phyloP scores from a whole-genome alignment of 2,113 vertebrate genomes.

The Otolemur garnettii region DNA sequence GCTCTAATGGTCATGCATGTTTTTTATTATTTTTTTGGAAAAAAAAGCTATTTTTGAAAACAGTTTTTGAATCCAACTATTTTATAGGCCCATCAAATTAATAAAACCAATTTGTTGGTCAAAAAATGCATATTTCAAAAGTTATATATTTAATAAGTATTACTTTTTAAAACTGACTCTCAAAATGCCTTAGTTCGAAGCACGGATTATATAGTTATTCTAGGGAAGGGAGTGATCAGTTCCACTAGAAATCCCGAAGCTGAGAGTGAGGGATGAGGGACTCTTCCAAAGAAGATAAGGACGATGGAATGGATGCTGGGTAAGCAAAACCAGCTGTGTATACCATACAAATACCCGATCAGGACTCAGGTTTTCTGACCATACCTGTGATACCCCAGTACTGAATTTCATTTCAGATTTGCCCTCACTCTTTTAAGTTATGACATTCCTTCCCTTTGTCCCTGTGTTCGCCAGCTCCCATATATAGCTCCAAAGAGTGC shows the following conservation, averaged over 20 bases:
- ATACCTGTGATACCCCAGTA: background rate
- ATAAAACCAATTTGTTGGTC: background rate
- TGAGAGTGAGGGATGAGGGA: background rate
- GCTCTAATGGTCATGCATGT: background rate
- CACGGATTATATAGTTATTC: background rate
- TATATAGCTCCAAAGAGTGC: background rate
- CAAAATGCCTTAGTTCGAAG: background rate
- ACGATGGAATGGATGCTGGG: background rate
- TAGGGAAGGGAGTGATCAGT: background rate
- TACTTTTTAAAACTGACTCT: background rate
- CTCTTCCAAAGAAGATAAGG: too few relatives aligned
- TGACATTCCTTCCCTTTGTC: background rate
- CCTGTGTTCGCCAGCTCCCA: background rate
- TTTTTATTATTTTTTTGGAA: background rate
- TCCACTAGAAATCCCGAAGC: background rate
- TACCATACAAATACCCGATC: too few relatives aligned
- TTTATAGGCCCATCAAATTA: background rate
- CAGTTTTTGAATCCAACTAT: background rate
- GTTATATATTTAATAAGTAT: background rate
- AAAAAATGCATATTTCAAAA: constrained; percentile 43
- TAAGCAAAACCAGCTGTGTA: background rate
- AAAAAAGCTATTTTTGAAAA: constrained; percentile 29
- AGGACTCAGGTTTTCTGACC: background rate
- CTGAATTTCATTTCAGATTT: background rate
- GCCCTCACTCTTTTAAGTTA: background rate